A percentile compares a stretch with the other conserved stretches of the same genome.
Evolutionary conservation across 2,113 vertebrate species (phyloP).

Genomic region (Gila orcuttii): DNA sequence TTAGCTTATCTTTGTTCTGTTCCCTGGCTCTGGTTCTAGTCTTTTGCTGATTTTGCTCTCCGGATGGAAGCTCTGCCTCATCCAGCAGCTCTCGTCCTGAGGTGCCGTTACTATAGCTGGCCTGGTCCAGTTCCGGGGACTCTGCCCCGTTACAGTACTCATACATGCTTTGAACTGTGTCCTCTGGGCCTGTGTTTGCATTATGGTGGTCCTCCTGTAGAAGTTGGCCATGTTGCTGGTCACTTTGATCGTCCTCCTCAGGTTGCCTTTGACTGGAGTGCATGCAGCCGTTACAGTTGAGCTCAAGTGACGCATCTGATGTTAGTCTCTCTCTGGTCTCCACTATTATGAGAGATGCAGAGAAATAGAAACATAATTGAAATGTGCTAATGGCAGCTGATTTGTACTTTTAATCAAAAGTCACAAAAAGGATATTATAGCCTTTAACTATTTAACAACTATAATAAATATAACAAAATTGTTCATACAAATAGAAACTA

Average conservation of each 20-base stretch:
- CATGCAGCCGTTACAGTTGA: conserved; percentile 86
- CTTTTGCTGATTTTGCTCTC: conserved; percentile 15
- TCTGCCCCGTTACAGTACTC: conserved; percentile 67
- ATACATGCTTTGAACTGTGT: conserved; percentile 53
- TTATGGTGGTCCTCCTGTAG: conserved; percentile 86
- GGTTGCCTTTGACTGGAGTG: conserved; percentile 61
- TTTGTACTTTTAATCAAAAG: neutral
- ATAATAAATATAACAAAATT: neutral
- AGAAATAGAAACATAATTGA: neutral
- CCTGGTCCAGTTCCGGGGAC: conserved; percentile 51
- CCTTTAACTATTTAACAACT: too few species aligned
- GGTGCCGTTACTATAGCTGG: conserved; percentile 43
- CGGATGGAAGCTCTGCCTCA: conserved; percentile 61
- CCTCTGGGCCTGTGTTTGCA: conserved; percentile 76
- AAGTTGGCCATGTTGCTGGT: conserved; percentile 70
- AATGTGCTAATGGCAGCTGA: neutral
- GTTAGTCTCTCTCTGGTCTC: conserved; percentile 58
- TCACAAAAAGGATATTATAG: too few species aligned
- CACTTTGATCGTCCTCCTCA: conserved; percentile 64
- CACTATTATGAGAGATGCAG: conserved; percentile 52
- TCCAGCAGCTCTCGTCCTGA: conserved; percentile 52
- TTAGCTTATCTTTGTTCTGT: conserved; percentile 61
- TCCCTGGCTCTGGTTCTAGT: conserved; percentile 50
- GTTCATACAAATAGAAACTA: conserved; percentile 15
- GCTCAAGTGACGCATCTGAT: conserved; percentile 62